Base-by-base conservation (phyloP, 2,113 vertebrate species). In the Sceloporus tristichus region DNA sequence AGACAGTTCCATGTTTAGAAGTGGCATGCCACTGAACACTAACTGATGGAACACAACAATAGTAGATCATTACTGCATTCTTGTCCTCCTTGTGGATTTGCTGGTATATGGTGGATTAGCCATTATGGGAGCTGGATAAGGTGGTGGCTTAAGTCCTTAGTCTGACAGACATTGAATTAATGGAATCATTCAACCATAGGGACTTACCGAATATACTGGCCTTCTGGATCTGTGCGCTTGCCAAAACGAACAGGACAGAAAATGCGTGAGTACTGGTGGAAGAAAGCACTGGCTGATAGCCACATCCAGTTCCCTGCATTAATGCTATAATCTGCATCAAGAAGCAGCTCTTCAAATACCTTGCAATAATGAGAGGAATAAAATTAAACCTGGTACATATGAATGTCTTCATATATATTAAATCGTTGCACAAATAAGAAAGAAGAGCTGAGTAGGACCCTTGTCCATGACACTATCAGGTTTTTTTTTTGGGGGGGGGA, bases 241-340 rank as follows among this genome's bases (percentile, higher is more conserved):
- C 95, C 96, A 0, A 96, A 96, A 59, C 73, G 93, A 34, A 96
- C 68, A 0, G 95, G 95, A 77, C 95, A 96, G 92, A 95, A 94
- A 88, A 96, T 96, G 53, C 95, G 83, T 0, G 88, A 94, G 91
- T 95, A 95, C 73, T 88, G 95, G 88, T 96, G 96, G 90, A 94
- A 96, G 94, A 96, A 96, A 4, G 95, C 95, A 0, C 94, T 96
- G 90, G 95, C 95, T 0, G 95, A 96, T 71, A 96, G 91, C 96
- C 95, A 96, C 95, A 96, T 94, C 95, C 94, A 96, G 91, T 96
- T 96, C 16, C 95, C 95, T 0, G 96, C 95, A 0, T 95, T 96
- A 79, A 95, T 91, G 76, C 95, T 95, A 88, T 95, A 96, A 79
- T 96, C 96, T 6, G 96, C 95, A 62, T 96, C 96, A 70, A 96